Conservation (phyloP, 2,797 vertebrate genomes). For the Acanthurus tractus region DNA sequence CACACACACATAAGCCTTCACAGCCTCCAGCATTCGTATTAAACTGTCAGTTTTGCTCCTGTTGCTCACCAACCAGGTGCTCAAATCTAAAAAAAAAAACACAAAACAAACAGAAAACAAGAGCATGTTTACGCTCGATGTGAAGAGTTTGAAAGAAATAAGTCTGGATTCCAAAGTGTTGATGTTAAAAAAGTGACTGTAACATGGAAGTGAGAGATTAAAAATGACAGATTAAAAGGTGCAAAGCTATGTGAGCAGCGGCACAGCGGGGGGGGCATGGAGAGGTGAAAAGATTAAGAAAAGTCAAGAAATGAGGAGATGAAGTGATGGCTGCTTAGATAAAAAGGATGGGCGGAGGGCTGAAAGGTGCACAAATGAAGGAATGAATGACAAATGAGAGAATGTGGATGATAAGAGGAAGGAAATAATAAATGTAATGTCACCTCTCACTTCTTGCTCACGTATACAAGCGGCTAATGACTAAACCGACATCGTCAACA, state of each 20-base stretch:
- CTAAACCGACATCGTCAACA: too few species aligned
- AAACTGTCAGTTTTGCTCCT: conserved; percentile 37
- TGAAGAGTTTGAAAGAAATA: neutral
- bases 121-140: neutral
- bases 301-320: neutral
- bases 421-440: too few species aligned
- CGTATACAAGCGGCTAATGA: too few species aligned
- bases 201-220: neutral
- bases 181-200: neutral
- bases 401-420: neutral
- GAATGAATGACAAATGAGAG: neutral
- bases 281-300: conserved; percentile 2
- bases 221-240: neutral
- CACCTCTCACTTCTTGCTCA: too few species aligned
- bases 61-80: conserved; percentile 40
- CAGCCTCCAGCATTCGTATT: conserved; percentile 30
- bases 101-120: neutral
- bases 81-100: conserved; percentile 2
- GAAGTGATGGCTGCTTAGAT: neutral
- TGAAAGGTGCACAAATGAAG: too few species aligned
- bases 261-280: neutral
- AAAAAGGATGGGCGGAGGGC: neutral
- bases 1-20: conserved; percentile 26
- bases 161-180: neutral
- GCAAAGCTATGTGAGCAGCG: neutral